Evolutionary conservation across 2,888 invertebrate genomes (phyloP), one percentile per base, ranked within the genome.

Genomic region (Platynereis dumerilii): DNA sequence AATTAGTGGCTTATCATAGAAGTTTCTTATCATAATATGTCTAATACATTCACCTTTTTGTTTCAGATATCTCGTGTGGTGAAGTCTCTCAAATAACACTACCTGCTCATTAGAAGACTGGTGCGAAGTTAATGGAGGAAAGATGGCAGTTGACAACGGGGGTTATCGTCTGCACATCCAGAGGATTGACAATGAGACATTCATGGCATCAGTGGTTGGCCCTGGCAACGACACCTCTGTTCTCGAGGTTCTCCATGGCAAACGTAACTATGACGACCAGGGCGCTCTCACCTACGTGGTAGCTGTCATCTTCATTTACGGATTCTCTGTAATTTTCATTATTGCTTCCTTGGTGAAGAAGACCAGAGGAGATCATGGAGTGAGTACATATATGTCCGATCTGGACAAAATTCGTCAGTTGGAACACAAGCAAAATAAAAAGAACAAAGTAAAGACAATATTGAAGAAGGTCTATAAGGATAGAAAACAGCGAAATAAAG

Each of bases 251-350:
- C 55, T 39, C 1, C n/a, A 22, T 2, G 34, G 27, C 5, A 42
- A 58, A 2, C 27, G 55, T 7, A 56, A 58, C 15, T 61, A 75
- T 59, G 80, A 80, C 65, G 78, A 80, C 63, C 71, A 76, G 27
- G 81, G 81, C 2, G 80, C 81, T 12, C 71, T 81, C 2, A 80
- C 79, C 70, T 81, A 81, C 68, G 81, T 81, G 7, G 76, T 80
- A 0, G 80, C 79, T 24, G 80, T 81, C 22, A 76, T 81, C 28
- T 69, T 80, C 60, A 80, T 81, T 45, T 81, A 80, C 68, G 81
- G 80, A 2, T 73, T 80, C 39, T 80, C 80, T 7, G 80, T 81
- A 44, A 79, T 81, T n/a, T 77, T 81, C 75, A 80, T 81, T 80
- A 81, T 81, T 29, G 80, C 78, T 10, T 80, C 80, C 5, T 78